Conservation (phyloP, 1,140 invertebrate genomes). For the Triops cancriformis region DNA sequence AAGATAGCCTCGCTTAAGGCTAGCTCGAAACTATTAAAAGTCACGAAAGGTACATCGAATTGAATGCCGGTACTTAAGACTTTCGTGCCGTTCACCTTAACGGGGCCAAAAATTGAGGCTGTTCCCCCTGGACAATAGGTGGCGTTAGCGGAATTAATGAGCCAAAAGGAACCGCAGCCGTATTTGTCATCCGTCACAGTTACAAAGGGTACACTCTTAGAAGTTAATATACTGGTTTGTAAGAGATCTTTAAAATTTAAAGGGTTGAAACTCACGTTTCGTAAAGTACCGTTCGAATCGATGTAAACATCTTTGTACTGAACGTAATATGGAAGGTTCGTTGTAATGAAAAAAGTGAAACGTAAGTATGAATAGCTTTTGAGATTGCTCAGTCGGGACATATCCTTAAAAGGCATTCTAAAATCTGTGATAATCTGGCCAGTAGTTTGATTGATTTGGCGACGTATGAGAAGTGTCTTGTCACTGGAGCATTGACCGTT, state of each 20-base stretch:
- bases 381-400: background rate
- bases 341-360: background rate
- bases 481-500: background rate
- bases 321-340: background rate
- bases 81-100: background rate
- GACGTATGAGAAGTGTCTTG: background rate
- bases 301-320: background rate
- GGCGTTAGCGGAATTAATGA: background rate
- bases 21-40: no score
- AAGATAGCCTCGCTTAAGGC: no score
- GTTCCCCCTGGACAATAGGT: background rate
- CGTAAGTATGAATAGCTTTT: background rate
- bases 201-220: background rate
- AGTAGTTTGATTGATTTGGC: background rate
- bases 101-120: background rate
- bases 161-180: background rate
- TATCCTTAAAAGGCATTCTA: background rate
- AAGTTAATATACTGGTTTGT: background rate
- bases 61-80: background rate
- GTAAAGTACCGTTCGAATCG: background rate
- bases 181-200: background rate
- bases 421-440: background rate
- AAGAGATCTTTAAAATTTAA: background rate
- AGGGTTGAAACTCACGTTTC: background rate
- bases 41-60: background rate